These are phyloP conservation scores for Ormyrus labotus DNA, from an alignment of 2,888 invertebrate species.

Conservation along the genomic window DNA sequence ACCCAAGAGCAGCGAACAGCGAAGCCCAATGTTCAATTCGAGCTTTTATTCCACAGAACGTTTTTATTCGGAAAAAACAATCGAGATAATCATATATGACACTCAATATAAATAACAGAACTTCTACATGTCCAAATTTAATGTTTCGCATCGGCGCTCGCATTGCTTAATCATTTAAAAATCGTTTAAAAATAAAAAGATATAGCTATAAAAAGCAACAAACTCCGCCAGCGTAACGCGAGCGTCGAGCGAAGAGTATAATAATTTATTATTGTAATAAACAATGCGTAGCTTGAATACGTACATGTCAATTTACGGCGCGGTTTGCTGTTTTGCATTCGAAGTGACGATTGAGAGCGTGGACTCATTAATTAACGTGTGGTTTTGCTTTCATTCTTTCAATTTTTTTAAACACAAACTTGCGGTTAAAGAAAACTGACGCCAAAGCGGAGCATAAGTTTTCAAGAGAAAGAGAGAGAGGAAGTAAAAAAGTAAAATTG, in stretches of 20 bases:
- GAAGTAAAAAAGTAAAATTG: not conserved
- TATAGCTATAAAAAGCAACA: conserved; percentile 10
- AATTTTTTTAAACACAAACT: conserved; percentile 16
- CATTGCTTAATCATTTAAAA: conserved; percentile 12
- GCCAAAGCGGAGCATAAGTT: conserved; percentile 23
- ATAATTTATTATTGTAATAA: conserved; percentile 55
- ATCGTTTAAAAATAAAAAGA: not conserved
- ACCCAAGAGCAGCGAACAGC: conserved; percentile 68
- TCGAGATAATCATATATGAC: conserved; percentile 68
- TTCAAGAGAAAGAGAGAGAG: conserved; percentile 1
- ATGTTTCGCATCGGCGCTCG: conserved; percentile 44
- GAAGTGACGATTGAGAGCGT: conserved; percentile 48
- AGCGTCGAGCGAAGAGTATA: conserved; percentile 37
- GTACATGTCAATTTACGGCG: conserved; percentile 66
- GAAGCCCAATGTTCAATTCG: conserved; percentile 65
- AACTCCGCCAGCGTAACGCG: not conserved
- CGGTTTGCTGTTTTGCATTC: conserved; percentile 64
- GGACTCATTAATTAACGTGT: conserved; percentile 20
- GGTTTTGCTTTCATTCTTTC: not conserved
- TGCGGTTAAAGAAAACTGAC: conserved; percentile 36
- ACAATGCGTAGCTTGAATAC: conserved; percentile 72
- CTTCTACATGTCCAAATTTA: conserved; percentile 71
- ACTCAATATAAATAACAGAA: conserved; percentile 74
- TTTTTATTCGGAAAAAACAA: conserved; percentile 67
- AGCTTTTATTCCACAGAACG: conserved; percentile 70